Conservation (phyloP, 2,113 vertebrate species). For the Tyto alba region DNA sequence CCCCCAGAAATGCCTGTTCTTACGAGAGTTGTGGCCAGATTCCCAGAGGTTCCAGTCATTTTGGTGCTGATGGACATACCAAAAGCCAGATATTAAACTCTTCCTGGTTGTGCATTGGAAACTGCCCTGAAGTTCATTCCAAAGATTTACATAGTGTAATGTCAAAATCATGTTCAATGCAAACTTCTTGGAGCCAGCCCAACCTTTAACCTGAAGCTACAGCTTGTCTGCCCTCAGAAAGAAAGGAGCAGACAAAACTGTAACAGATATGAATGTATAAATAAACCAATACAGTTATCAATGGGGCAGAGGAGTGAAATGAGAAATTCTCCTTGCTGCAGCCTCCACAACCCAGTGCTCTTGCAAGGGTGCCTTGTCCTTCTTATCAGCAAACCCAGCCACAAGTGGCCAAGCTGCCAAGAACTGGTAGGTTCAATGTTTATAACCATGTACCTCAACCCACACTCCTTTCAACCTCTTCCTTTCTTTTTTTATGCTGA, state of each 20-base stretch:
- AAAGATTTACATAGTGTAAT: neutral
- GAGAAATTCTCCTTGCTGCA: neutral
- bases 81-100: slow-evolving; percentile 12
- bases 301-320: neutral
- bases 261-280: neutral
- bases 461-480: neutral
- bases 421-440: neutral
- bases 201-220: neutral
- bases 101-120: neutral
- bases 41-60: neutral
- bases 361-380: neutral
- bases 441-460: neutral
- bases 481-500: neutral
- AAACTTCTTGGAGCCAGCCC: neutral
- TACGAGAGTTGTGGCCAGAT: neutral
- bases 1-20: neutral
- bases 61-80: neutral
- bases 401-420: neutral
- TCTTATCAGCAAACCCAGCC: neutral
- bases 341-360: neutral
- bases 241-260: neutral
- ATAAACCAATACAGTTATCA: neutral
- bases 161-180: neutral
- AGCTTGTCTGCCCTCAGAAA: neutral
- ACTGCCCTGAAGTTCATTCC: neutral